Base-by-base conservation (phyloP, 2,888 invertebrate genomes). In the Eledona agricola region DNA sequence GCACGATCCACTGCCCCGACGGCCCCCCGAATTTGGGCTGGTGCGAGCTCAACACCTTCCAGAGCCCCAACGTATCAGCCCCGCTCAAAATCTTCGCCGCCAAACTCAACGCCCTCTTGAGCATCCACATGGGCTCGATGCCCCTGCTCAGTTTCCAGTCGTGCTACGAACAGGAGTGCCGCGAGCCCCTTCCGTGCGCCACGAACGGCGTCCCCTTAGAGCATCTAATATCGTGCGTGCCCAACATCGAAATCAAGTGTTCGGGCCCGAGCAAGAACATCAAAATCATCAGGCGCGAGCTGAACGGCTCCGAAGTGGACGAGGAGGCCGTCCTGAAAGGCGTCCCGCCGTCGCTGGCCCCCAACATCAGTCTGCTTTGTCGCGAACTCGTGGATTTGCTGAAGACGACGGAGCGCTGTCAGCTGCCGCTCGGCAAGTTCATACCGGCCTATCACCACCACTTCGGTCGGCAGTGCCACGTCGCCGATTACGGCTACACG, bases 371-470 rank as follows among this genome's bases (percentile, higher is more conserved):
- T 42, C 82, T 93, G 67, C 88, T 96, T 63, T 90, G 93, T 56
- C 83, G 93, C 1, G 96, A 97, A 76, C 81, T 95, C 10, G 85
- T 91, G 0, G 95, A 95, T 72, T 76, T 95, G 50, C 78, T 95
- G 51, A 89, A 90, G 67, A 89, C 88, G 35, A 87, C 87, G 11
- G 88, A 92, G 0, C 85, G 87, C 58, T 90, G 93, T 67, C 88
- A 89, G 47, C 85, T 97, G 77, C 84, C 88, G 2, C 88, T 91
- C 72, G 85, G 80, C 74, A 90, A 93, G 68, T 90, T 96, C 60
- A 95, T 96, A 66, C 96, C 96, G 1, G 89, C 93, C 1, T 97
- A 96, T 78, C 96, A 97, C 73, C 95, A 95, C 76, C 96, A 96
- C 76, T 97, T 96, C 75, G 95, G 96, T 0, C 84, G 93, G 17